phyloP scores from a whole-genome alignment of 2,888 invertebrate genomes.

The Cryptocephalus primarius region DNA sequence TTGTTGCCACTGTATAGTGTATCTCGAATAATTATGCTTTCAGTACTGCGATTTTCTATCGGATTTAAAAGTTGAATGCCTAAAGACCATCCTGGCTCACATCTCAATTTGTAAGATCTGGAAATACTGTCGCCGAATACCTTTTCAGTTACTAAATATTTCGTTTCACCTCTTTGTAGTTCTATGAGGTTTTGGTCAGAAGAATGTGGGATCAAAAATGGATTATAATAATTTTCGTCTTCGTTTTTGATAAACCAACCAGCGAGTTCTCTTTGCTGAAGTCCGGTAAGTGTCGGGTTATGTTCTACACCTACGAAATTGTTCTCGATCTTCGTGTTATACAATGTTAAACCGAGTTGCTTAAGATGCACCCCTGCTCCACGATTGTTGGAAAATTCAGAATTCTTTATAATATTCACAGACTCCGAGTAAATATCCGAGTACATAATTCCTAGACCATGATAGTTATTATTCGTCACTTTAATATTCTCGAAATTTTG shows the following conservation, averaged over 20 bases:
- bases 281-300: conserved; percentile 73
- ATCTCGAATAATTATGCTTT: conserved; percentile 70
- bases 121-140: conserved; percentile 44
- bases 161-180: conserved; percentile 50
- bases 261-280: conserved; percentile 81
- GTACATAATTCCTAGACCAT: conserved; percentile 88
- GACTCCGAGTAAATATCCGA: conserved; percentile 86
- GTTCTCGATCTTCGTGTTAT: conserved; percentile 67
- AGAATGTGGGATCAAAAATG: conserved; percentile 57
- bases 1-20: conserved; percentile 54
- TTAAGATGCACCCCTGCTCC: conserved; percentile 86
- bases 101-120: conserved; percentile 51
- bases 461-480: conserved; percentile 77
- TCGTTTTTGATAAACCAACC: conserved; percentile 77
- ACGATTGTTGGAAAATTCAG: conserved; percentile 71
- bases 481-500: conserved; percentile 74
- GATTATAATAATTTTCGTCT: conserved; percentile 63
- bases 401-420: conserved; percentile 71
- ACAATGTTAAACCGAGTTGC: conserved; percentile 72
- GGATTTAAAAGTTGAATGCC: conserved; percentile 87
- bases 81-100: conserved; percentile 74
- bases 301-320: conserved; percentile 89
- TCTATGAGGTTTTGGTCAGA: conserved; percentile 35
- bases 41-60: conserved; percentile 77
- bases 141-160: conserved; percentile 67